Evolutionary conservation across 2,113 vertebrate genomes (phyloP), one percentile per base, ranked within the genome.

Genomic region (Rhinoderma darwinii): DNA sequence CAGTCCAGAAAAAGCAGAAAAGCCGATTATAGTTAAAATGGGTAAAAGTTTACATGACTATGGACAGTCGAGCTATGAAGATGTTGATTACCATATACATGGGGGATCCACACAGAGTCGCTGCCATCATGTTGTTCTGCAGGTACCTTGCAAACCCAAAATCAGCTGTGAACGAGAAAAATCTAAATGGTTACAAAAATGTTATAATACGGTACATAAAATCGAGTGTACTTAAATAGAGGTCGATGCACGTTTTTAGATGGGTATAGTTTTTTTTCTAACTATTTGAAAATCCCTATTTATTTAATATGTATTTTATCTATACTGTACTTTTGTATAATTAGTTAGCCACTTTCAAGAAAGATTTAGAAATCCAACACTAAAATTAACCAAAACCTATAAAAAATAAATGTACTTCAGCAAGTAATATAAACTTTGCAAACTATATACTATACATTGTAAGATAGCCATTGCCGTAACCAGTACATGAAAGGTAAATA

Each of bases 111-210:
- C 98, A 99, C 68, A 99, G 90, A 0, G 98, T 99, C 72, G 96
- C 97, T 2, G 98, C 98, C 97, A 99, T 98, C 78, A 96, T 97
- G 89, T 99, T 97, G 89, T 92, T 97, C 92, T 99, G 98, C 82
- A 99, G 96, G 32, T 99, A 96, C 0, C 98, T 94, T 0, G 98
- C 98, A 90, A 99, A 99, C 4, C 98, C 98, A 88, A 99, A 99
- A 87, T 99, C 98, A 83, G 98, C 98, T 99, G 89, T 9, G 87
- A 81, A 83, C 7, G 17, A 39, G 44, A 88, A n/a, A 68, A 72
- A 15, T n/a, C 37, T 8, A 22, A 9, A 37, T 72, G 66, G 32
- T 70, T 70, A 70, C 17, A 18, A 17, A 35, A 1, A 63, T 22
- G 7, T 32, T 14, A 66, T 12, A 5, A 66, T 6, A n/a, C 15